A percentile compares a stretch with the other conserved stretches of the same genome.
Conservation (phyloP, 2,113 vertebrate species). For the Heterotilapia buettikoferi region DNA sequence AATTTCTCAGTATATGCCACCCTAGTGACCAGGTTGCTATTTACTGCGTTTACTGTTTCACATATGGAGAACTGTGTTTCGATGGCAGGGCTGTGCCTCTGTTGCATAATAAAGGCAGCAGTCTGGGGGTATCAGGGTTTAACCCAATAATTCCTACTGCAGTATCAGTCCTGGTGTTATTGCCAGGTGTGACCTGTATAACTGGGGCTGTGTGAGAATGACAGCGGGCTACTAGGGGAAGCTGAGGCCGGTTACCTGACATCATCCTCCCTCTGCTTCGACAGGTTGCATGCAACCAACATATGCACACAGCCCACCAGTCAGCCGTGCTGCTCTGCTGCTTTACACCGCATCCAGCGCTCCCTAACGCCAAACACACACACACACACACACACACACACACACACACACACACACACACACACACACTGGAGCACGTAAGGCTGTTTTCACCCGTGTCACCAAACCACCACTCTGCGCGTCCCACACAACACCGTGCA, state of each 20-base stretch:
- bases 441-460: not conserved
- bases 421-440: not conserved
- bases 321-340: not conserved
- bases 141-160: not conserved
- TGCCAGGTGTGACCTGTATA: not conserved
- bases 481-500: not conserved
- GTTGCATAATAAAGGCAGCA: not conserved
- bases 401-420: not conserved
- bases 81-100: not conserved
- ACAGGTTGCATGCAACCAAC: not conserved
- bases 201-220: too few species aligned
- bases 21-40: not conserved
- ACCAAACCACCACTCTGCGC: not conserved
- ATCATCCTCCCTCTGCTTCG: not conserved
- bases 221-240: not conserved
- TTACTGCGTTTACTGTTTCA: not conserved
- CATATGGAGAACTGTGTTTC: not conserved
- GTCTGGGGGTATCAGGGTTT: not conserved
- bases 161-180: not conserved
- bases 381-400: not conserved
- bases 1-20: not conserved
- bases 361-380: not conserved
- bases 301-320: not conserved
- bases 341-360: not conserved
- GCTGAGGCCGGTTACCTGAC: not conserved